A percentile compares a stretch with the other conserved stretches of the same genome.
phyloP scores from a whole-genome alignment of 2,797 vertebrate genomes.

The Oceanodroma leucorhoa region DNA sequence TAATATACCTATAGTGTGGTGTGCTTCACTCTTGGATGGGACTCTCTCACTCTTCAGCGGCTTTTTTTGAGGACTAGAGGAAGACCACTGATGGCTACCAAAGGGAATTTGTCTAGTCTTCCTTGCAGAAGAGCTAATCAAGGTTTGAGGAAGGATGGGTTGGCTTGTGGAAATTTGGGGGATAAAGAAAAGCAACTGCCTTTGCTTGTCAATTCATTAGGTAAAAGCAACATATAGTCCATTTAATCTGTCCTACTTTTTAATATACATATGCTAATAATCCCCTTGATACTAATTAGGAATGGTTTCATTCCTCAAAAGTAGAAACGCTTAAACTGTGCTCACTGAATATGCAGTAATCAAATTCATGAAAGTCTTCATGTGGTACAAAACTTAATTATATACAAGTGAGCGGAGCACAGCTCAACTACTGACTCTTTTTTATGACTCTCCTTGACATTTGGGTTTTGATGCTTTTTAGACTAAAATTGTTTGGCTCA shows the following conservation, averaged over 20 bases:
- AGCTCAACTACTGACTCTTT: constrained; percentile 20
- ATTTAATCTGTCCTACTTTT: background rate
- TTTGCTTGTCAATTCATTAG: background rate
- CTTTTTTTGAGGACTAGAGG: background rate
- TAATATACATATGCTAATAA: background rate
- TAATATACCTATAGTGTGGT: background rate
- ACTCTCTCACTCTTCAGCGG: background rate
- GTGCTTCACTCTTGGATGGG: background rate
- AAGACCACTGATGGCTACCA: background rate
- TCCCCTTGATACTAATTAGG: background rate
- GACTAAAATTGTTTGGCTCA: constrained; percentile 21
- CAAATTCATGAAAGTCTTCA: constrained; percentile 20
- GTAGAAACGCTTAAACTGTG: background rate
- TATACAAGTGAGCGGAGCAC: constrained; percentile 2
- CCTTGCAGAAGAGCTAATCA: background rate
- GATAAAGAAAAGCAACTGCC: background rate
- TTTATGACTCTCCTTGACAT: constrained; percentile 2
- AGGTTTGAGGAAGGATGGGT: background rate
- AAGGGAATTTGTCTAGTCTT: background rate
- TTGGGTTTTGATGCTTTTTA: constrained; percentile 32
- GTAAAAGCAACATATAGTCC: background rate
- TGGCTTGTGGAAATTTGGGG: background rate
- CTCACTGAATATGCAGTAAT: background rate
- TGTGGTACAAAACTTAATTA: constrained; percentile 20
- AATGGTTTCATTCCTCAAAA: background rate